Base-by-base conservation (phyloP, 1,140 invertebrate genomes). In the Ptiloglossa arizonensis region DNA sequence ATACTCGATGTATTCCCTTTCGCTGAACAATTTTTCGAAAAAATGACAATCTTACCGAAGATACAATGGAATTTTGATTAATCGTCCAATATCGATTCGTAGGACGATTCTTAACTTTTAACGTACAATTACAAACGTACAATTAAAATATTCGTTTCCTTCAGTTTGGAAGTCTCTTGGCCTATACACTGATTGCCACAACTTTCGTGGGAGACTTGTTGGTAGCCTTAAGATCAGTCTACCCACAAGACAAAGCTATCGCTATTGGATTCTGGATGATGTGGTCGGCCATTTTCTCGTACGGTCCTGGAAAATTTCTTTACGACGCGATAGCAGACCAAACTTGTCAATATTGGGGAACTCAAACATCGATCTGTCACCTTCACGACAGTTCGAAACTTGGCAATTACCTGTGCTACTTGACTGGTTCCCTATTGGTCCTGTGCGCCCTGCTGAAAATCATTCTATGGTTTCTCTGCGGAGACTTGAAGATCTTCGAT, bases 201-300 rank as follows among this genome's bases (percentile, higher is more conserved):
- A 92, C 89, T 2, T 88, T 92, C n/a, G 90, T 95, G 17, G 93
- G 94, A 22, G 94, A 94, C 79, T 83, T 95, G 0, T 62, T 95
- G 44, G 93, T 95, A 13, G 93, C 90, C 2, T 73, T 95, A 15
- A 91, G 94, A 80, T 90, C 92, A 38, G 93, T 94, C 6, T 86
- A 92, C 71, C 81, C 89, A 0, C 93, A 93, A 85, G 95, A 95
- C 72, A 95, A 95, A 85, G 89, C 94, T 0, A 73, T 95, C 29
- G 92, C 94, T 0, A 90, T 95, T 78, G 94, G 93, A n/a, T 93
- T 95, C 27, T 93, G 93, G 79, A 81, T 95, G 41, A 92, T 91
- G 56, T 88, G 93, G 19, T 81, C 93, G 2, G 91, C 92, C 0
- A 76, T 95, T 0, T 92, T 95, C 13, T 92, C 93, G 19, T 93